phyloP scores from a whole-genome alignment of 2,888 invertebrate genomes.

The Rhabditophanes sp. region DNA sequence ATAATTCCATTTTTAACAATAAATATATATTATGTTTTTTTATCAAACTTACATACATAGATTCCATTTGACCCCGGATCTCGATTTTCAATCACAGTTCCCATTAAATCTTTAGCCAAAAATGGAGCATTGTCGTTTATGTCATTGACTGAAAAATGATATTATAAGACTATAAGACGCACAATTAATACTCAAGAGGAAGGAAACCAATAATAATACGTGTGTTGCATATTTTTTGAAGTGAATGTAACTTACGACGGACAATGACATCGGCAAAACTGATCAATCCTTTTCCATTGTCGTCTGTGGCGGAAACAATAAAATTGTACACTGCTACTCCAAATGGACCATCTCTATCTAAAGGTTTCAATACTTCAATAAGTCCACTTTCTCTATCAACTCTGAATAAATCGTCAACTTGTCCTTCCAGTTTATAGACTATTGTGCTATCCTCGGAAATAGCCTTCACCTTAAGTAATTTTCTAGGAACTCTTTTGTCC shows the following conservation, averaged over 20 bases:
- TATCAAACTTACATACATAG: too few relatives aligned
- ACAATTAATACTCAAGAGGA: too few relatives aligned
- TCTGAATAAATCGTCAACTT: constrained; percentile 38
- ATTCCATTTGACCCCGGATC: constrained; percentile 18
- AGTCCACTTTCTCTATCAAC: constrained; percentile 46
- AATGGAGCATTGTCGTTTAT: constrained; percentile 49
- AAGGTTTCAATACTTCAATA: constrained; percentile 47
- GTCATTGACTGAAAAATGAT: too few relatives aligned
- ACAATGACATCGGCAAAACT: constrained; percentile 48
- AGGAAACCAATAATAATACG: too few relatives aligned
- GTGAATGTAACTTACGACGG: constrained; percentile 1
- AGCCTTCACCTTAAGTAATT: constrained; percentile 29
- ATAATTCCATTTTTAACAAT: too few relatives aligned
- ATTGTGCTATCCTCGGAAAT: constrained; percentile 34
- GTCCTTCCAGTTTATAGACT: constrained; percentile 39
- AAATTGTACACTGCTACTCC: constrained; percentile 50
- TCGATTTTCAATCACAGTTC: constrained; percentile 36
- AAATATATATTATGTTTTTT: too few relatives aligned
- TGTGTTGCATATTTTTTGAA: not conserved
- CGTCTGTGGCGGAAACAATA: constrained; percentile 42
- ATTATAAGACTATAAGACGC: too few relatives aligned
- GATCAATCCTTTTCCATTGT: constrained; percentile 37
- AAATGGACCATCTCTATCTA: constrained; percentile 89
- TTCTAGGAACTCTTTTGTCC: constrained; percentile 27
- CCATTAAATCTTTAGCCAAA: constrained; percentile 38